Base-by-base conservation (phyloP, 2,888 invertebrate species). In the Aporophyla lueneburgensis region DNA sequence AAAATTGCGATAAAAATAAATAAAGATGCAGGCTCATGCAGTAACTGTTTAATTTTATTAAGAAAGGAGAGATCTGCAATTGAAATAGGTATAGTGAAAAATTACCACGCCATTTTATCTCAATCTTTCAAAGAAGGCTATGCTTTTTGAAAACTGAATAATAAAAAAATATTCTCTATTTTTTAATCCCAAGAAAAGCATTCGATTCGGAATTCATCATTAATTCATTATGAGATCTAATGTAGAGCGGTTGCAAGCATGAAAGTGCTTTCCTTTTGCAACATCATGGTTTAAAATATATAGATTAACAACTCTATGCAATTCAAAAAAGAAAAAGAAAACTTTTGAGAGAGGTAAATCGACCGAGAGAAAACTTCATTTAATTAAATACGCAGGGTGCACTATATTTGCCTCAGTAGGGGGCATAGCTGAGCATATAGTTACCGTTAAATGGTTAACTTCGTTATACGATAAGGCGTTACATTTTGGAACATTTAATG, bases 311-410 rank as follows among this genome's bases (percentile, higher is more conserved):
- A 63, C 10, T 46, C 19, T 46, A 46, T 19, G 12, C 3, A 63
- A 24, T 24, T 24, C 21, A 7, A 14, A 27, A 24, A 46, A 46
- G 0, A 3, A 19, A 33, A 12, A 12, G 2, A 10, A 46, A 65
- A 21, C 0, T 49, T 66, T 51, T 51, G 27, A 27, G 27, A 46
- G 43, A 46, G 12, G 19, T 63, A 46, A 24, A 9, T 10, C 1
- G 12, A 65, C 27, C 49, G 65, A 66, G 65, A 49, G 65, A 65
- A 65, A 65, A 49, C 49, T 49, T 65, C 1, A 21, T 46, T 24
- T 19, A 16, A 46, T 24, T 19, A 16, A 46, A 19, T 9, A 9
- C 24, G 24, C 27, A 19, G 19, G 5, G 4, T 27, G 24, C 9
- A 58, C 24, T 58, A 21, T 9, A 0, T 21, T 53, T 21, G 21